These are phyloP conservation scores for Melangyna quadrimaculata DNA, from an alignment of 2,888 invertebrate genomes.

Conservation along the genomic window DNA sequence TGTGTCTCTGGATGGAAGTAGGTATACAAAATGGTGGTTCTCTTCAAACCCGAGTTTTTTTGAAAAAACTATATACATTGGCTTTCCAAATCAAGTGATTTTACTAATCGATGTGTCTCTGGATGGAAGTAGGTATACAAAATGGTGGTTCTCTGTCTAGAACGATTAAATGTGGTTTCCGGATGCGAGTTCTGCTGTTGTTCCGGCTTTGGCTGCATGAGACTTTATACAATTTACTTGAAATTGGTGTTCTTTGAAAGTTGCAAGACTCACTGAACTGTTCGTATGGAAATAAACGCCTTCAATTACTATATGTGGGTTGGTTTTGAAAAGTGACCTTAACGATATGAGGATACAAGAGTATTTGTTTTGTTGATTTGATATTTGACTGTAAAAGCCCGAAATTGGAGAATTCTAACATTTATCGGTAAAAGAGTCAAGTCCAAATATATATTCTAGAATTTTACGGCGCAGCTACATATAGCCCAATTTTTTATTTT, in stretches of 20 bases:
- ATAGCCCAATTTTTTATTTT: too few species aligned
- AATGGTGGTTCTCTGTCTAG: neutral
- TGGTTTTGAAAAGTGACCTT: conserved; percentile 13
- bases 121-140: neutral
- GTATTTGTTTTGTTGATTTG: neutral
- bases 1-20: conserved; percentile 27
- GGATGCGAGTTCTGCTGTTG: conserved; percentile 3
- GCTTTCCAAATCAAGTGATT: conserved; percentile 63
- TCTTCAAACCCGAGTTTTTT: conserved; percentile 23
- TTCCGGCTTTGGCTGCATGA: conserved; percentile 43
- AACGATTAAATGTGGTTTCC: neutral
- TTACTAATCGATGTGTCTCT: conserved; percentile 62
- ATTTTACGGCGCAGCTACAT: too few species aligned
- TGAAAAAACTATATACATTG: conserved; percentile 42
- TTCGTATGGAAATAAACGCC: conserved; percentile 53
- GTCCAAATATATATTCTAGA: too few species aligned
- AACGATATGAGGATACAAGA: neutral
- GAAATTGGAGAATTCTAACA: too few species aligned
- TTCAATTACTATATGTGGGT: conserved; percentile 30
- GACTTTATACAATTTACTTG: conserved; percentile 52
- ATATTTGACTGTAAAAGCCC: too few species aligned
- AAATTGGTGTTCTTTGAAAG: conserved; percentile 60
- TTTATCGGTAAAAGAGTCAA: too few species aligned
- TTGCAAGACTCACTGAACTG: conserved; percentile 58
- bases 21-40: neutral